Evolutionary conservation across 2,888 invertebrate species (phyloP), one percentile per base, ranked within the genome.

Genomic region (Steromphala cineraria): DNA sequence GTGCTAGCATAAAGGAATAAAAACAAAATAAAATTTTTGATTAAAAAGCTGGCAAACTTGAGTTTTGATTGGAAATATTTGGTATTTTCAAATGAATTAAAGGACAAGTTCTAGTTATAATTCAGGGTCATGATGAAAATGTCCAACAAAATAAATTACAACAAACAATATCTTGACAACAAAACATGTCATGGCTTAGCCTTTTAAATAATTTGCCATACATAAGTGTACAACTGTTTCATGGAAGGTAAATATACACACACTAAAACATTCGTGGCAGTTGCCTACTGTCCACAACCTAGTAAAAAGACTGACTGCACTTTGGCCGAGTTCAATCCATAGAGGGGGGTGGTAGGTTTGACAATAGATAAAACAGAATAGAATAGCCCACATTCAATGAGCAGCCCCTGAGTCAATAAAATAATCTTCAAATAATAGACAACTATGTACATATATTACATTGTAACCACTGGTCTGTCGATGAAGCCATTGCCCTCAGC

Each of bases 391-490:
- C 78, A 52, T 67, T 52, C 52, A 52, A 24, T 31, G 67, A 52
- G 62, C 75, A 78, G 56, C 79, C 83, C 83, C 83, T 83, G 83
- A 83, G 83, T 81, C 81, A 79, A 79, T 79, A 79, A 78, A 75
- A 79, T 82, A 76, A 77, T 80, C 36, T 78, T 78, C 53, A 71
- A 74, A 77, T 77, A 81, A 52, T 76, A 62, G 28, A 52, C 76
- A 75, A 81, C 77, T 83, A 83, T 83, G 75, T 83, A 83, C 83
- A 83, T 52, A 62, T 52, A 36, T 53, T 24, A 71, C 71, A 71
- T 71, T 36, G 36, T 71, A 71, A 71, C 71, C 19, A 24, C 46
- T 46, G 46, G 46, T 46, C 46, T 46, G 46, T 46, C 46, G 46
- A 46, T 46, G 46, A 46, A 46, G 46, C 46, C 10, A 46, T 10